Conservation (phyloP, 2,888 invertebrate species). For the Cylindroiulus punctatus region DNA sequence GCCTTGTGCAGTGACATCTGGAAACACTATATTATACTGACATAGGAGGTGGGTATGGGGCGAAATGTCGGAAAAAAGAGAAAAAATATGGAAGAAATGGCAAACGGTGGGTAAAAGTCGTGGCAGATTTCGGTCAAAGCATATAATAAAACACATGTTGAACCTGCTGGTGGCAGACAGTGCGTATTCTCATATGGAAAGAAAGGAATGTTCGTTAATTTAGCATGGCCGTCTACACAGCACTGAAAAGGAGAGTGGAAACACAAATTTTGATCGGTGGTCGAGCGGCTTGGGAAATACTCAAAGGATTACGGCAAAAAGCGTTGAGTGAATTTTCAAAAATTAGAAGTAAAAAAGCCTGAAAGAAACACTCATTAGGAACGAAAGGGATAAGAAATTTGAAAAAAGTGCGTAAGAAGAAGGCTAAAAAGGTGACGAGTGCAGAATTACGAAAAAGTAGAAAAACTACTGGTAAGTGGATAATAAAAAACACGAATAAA, state of each 20-base stretch:
- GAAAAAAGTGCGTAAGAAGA: conserved; percentile 20
- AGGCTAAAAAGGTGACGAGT: background rate
- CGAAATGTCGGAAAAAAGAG: conserved; percentile 52
- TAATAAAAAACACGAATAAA: conserved; percentile 13
- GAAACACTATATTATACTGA: conserved; percentile 57
- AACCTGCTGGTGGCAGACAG: conserved; percentile 11
- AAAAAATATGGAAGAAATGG: conserved; percentile 13
- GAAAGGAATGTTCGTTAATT: background rate
- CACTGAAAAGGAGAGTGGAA: background rate
- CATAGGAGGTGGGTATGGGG: conserved; percentile 53
- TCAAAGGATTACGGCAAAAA: background rate
- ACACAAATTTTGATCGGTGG: background rate
- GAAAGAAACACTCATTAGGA: background rate
- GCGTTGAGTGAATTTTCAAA: background rate
- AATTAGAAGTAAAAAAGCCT: background rate
- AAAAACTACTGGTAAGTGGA: background rate
- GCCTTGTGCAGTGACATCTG: conserved; percentile 54
- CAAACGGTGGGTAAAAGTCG: background rate
- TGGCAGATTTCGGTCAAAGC: background rate
- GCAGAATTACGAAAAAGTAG: background rate
- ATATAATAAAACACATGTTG: conserved; percentile 44
- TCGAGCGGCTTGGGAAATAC: too few relatives aligned
- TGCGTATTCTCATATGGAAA: conserved; percentile 27
- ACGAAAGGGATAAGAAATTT: background rate
- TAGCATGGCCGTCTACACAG: conserved; percentile 12